Evolutionary conservation across 2,888 invertebrate genomes (phyloP), one percentile per base, ranked within the genome.

Genomic region (Erebia ligea): DNA sequence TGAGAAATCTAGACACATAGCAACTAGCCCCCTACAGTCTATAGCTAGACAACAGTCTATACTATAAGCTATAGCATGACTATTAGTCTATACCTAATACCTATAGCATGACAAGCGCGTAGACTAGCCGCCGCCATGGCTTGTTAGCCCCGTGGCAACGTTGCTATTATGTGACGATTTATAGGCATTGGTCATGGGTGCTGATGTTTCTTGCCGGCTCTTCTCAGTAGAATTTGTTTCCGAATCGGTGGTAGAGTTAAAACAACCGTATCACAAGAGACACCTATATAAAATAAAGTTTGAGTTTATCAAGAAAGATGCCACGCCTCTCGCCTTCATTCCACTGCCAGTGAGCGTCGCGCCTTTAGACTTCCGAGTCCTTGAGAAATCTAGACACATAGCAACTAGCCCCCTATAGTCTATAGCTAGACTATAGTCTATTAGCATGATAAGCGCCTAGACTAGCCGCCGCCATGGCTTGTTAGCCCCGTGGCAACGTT

Each of bases 381-480:
- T 67, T 70, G 62, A 50, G 19, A 11, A n/a, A 25, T 11, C 54
- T 34, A 64, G 0, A 15, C 34, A 2, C 17, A 17, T 65, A 54
- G 13, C 11, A n/a, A 25, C 34, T 62, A 63, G 19, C 57, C 56
- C 21, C 19, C 70, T 40, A 42, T 34, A 34, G 34, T 58, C n/a
- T 34, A 59, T 50, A 59, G 58, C 54, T 17, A 61, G 54, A 40
- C 67, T 59, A 65, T 40, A 34, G 52, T 48, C 6, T 52, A 71
- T 71, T 71, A 71, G 62, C 70, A 71, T 71, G 63, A 71, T 67
- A 71, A 71, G 58, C 67, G 57, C 50, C 42, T 58, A 71, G 70
- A 71, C 72, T 64, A 52, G 66, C 34, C 67, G 67, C 62, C 69
- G 64, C 72, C 69, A 64, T 56, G 54, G 56, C 68, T 40, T 65